These are phyloP conservation scores for Gallinago paraguaiae DNA, from an alignment of 2,113 vertebrate genomes.

Conservation along the genomic window DNA sequence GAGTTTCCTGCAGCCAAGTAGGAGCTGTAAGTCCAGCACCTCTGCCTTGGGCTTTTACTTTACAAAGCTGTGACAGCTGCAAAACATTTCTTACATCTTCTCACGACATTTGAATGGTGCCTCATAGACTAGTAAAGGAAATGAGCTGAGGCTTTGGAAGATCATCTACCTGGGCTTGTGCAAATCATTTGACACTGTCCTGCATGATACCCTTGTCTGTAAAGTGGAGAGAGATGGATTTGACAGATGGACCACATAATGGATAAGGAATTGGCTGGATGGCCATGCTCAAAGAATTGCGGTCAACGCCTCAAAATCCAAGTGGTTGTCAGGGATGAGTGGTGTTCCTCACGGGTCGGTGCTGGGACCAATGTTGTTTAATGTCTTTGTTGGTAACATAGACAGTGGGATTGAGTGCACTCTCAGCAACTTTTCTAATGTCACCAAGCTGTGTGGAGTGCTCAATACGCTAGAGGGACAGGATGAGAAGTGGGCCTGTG, in stretches of 20 bases:
- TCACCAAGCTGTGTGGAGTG: not conserved
- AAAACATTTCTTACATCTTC: not conserved
- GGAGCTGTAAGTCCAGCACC: not conserved
- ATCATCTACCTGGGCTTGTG: not conserved
- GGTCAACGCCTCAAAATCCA: not conserved
- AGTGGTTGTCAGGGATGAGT: not conserved
- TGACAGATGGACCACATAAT: not conserved
- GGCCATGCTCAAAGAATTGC: not conserved
- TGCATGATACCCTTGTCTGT: not conserved
- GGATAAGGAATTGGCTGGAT: not conserved
- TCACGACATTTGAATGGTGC: not conserved
- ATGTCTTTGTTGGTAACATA: not conserved
- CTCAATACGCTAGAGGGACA: not conserved
- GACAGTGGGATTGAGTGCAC: not conserved
- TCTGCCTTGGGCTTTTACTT: not conserved
- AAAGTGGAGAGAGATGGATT: not conserved
- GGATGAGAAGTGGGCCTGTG: not conserved
- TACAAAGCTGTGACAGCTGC: not conserved
- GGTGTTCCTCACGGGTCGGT: not conserved
- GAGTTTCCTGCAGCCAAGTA: rapidly evolving
- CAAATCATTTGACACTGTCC: not conserved
- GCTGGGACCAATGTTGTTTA: not conserved
- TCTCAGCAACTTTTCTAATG: not conserved
- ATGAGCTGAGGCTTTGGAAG: not conserved
- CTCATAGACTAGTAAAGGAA: not conserved